Evolutionary conservation across 2,113 vertebrate genomes (phyloP).

Genomic region (Martes martes): DNA sequence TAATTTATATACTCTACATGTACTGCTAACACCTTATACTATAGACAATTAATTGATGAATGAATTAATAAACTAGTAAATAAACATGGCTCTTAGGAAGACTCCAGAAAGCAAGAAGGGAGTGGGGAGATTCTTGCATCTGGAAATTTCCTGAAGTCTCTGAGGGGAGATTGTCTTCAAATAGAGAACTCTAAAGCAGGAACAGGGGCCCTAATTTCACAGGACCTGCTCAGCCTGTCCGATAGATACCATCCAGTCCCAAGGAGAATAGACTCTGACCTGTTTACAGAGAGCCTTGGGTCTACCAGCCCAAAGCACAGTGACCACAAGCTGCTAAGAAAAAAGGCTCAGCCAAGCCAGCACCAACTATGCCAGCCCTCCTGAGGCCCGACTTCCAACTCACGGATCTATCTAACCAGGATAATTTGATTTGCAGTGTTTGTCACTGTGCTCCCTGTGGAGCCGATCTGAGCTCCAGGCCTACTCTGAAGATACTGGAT

Average conservation of each 20-base stretch:
- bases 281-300: neutral
- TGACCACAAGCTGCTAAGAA: neutral
- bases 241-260: neutral
- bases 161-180: neutral
- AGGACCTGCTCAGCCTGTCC: neutral
- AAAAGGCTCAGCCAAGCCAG: neutral
- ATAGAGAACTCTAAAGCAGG: neutral
- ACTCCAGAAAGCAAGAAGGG: neutral
- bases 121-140: neutral
- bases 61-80: neutral
- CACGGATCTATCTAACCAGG: neutral
- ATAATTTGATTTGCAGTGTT: neutral
- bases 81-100: neutral
- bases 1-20: neutral
- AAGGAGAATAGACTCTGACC: neutral
- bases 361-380: neutral
- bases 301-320: neutral
- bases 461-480: neutral
- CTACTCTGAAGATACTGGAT: neutral
- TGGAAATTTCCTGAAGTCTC: neutral
- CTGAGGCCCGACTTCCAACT: neutral
- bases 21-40: neutral
- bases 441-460: neutral
- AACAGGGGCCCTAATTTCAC: neutral
- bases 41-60: neutral